Percentiles rank a stretch among this genome's conserved stretches.
phyloP scores from a whole-genome alignment of 2,888 invertebrate genomes.

The Hipparchia semele region DNA sequence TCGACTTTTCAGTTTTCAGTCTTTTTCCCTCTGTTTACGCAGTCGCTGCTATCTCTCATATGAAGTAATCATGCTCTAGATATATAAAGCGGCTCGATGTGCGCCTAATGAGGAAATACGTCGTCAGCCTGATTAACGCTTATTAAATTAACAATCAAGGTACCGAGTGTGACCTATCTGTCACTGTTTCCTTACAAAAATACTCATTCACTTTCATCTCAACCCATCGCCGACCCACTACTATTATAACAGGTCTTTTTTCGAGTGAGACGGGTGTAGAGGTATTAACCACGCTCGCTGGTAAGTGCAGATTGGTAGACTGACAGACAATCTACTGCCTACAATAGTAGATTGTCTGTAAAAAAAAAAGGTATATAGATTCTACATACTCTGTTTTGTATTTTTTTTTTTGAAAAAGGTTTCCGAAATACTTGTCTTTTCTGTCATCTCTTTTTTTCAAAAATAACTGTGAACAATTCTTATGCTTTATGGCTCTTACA shows the following conservation, averaged over 20 bases:
- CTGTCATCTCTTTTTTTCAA: too few relatives aligned
- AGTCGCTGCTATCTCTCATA: conserved; percentile 14
- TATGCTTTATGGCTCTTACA: too few relatives aligned
- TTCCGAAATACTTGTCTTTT: too few relatives aligned
- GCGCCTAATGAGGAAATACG: conserved; percentile 44
- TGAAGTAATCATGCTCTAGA: conserved; percentile 25
- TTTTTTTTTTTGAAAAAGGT: too few relatives aligned
- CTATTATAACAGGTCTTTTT: too few relatives aligned
- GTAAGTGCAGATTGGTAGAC: too few relatives aligned
- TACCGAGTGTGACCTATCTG: conserved; percentile 29
- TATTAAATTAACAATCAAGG: conserved; percentile 43
- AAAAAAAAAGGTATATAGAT: too few relatives aligned
- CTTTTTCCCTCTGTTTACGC: conserved; percentile 1
- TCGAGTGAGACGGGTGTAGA: background rate
- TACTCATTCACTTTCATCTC: background rate
- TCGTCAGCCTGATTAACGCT: conserved; percentile 44
- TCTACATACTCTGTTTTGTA: too few relatives aligned
- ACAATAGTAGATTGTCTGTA: too few relatives aligned
- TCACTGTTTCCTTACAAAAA: conserved; percentile 10
- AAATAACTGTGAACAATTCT: too few relatives aligned
- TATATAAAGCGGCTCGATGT: conserved; percentile 31
- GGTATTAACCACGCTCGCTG: background rate
- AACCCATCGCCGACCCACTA: too few relatives aligned
- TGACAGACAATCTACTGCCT: too few relatives aligned
- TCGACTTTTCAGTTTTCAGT: background rate